These are phyloP conservation scores for Linyphia triangularis DNA, from an alignment of 2,888 invertebrate species.

Conservation along the genomic window DNA sequence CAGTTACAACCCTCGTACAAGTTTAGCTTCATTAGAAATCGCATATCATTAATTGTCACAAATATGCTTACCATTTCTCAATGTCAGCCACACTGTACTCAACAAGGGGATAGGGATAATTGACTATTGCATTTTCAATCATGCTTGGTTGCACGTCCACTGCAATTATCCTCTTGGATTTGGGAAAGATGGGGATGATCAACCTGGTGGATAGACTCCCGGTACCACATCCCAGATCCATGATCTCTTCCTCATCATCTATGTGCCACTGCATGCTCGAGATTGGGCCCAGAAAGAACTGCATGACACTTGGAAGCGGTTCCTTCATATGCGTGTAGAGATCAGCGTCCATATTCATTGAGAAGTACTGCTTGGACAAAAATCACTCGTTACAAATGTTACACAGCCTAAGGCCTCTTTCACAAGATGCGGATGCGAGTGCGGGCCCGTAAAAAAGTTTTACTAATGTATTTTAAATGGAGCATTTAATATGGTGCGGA, in stretches of 20 bases:
- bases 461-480: too few species aligned
- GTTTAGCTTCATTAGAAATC: too few species aligned
- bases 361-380: too few species aligned
- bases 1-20: too few species aligned
- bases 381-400: too few species aligned
- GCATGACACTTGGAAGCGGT: background rate
- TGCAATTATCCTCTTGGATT: constrained; percentile 18
- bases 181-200: background rate
- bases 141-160: constrained; percentile 57
- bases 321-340: background rate
- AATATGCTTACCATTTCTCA: constrained; percentile 25
- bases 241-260: background rate
- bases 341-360: background rate
- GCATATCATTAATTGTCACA: too few species aligned
- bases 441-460: too few species aligned
- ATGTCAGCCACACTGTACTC: constrained; percentile 33
- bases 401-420: too few species aligned
- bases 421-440: too few species aligned
- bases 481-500: too few species aligned
- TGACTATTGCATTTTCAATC: constrained; percentile 60
- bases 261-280: background rate
- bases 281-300: background rate
- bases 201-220: background rate
- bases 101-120: constrained; percentile 14
- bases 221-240: constrained; percentile 45